A percentile compares a stretch with the other conserved stretches of the same genome.
phyloP scores from a whole-genome alignment of 2,888 invertebrate species.

The Drosophila meridiana region DNA sequence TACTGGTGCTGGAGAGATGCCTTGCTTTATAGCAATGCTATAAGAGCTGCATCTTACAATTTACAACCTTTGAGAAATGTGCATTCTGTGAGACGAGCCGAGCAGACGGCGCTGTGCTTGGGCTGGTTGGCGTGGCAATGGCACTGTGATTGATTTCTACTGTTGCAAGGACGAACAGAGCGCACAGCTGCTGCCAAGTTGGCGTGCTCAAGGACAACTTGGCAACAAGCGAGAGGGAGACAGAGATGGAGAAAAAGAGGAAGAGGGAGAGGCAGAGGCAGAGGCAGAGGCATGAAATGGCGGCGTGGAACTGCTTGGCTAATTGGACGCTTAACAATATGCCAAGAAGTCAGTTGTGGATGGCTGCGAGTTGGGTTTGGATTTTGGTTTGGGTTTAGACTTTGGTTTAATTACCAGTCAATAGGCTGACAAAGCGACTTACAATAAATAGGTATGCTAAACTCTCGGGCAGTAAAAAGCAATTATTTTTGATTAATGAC shows the following conservation, averaged over 20 bases:
- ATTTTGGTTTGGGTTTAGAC: background rate
- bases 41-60: background rate
- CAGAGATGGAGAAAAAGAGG: background rate
- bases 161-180: constrained; percentile 41
- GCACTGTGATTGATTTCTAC: constrained; percentile 52
- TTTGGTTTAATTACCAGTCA: constrained; percentile 47
- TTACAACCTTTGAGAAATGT: constrained; percentile 6
- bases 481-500: constrained; percentile 70
- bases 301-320: constrained; percentile 36
- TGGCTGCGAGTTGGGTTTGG: background rate
- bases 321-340: constrained; percentile 55
- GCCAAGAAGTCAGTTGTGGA: background rate
- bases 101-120: constrained; percentile 1
- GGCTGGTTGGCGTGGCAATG: constrained; percentile 21
- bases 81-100: background rate
- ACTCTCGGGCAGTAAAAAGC: constrained; percentile 50
- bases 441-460: constrained; percentile 47
- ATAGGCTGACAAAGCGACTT: constrained; percentile 23
- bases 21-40: background rate
- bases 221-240: background rate
- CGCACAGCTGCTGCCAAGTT: constrained; percentile 26
- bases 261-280: background rate
- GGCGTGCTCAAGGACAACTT: constrained; percentile 44
- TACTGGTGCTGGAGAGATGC: background rate
- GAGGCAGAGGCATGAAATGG: background rate